These are phyloP conservation scores for Dinothrombium tinctorium DNA, from an alignment of 1,140 invertebrate genomes.

Conservation along the genomic window DNA sequence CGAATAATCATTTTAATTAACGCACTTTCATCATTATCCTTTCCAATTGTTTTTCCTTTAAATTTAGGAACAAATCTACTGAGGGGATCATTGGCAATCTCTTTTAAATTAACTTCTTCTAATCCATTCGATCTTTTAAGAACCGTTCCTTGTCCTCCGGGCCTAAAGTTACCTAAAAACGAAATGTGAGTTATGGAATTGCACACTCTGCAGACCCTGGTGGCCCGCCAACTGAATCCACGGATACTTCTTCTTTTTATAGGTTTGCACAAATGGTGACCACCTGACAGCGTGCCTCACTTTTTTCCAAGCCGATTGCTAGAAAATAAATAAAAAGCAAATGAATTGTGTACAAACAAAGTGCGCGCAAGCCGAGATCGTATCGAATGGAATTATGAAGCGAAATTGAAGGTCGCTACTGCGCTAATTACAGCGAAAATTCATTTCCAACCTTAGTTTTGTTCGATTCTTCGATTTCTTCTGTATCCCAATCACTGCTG, in stretches of 20 bases:
- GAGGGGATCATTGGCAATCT: slow-evolving; percentile 63
- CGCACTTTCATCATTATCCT: slow-evolving; percentile 58
- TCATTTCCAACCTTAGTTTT: too few relatives aligned
- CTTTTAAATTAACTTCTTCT: slow-evolving; percentile 45
- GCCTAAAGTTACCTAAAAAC: slow-evolving; percentile 58
- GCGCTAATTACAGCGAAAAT: too few relatives aligned
- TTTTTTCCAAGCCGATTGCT: slow-evolving; percentile 79
- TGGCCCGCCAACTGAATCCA: slow-evolving; percentile 86
- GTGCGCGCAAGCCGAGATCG: too few relatives aligned
- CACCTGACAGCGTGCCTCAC: slow-evolving; percentile 75
- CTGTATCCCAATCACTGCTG: too few relatives aligned
- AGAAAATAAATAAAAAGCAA: too few relatives aligned
- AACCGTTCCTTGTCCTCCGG: slow-evolving; percentile 73
- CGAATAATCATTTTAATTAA: slow-evolving; percentile 19
- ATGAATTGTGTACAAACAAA: too few relatives aligned
- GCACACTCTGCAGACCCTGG: slow-evolving; percentile 31
- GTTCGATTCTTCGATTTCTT: too few relatives aligned
- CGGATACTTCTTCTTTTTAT: slow-evolving; percentile 79
- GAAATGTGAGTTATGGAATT: slow-evolving; percentile 2
- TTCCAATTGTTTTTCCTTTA: slow-evolving; percentile 47
- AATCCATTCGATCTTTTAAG: slow-evolving; percentile 71
- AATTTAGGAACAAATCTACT: slow-evolving; percentile 72
- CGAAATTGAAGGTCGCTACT: too few relatives aligned
- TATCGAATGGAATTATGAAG: too few relatives aligned
- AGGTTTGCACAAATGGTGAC: slow-evolving; percentile 87